phyloP scores from a whole-genome alignment of 2,888 invertebrate species.

The Lasius platythorax region DNA sequence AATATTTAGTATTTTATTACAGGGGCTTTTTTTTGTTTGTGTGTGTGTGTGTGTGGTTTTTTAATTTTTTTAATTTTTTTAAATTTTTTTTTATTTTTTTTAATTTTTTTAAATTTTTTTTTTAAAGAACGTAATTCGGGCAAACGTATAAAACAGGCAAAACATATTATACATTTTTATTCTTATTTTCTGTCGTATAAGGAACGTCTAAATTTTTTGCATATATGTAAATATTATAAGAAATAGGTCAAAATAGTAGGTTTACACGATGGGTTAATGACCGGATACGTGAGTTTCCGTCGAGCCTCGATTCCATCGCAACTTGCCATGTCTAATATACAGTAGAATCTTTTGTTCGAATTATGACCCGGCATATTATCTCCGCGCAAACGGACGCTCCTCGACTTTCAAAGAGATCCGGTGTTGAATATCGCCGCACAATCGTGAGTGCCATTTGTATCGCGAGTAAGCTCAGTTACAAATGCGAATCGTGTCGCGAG shows the following conservation, averaged over 20 bases:
- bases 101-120: too few relatives aligned
- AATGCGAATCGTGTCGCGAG: background rate
- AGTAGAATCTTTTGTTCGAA: slow-evolving; percentile 10
- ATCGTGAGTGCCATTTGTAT: slow-evolving; percentile 51
- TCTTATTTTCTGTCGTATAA: background rate
- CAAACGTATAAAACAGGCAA: background rate
- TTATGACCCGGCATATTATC: background rate
- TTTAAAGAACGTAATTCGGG: background rate
- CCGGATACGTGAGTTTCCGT: slow-evolving; percentile 26
- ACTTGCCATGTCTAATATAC: background rate
- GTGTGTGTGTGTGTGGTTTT: too few relatives aligned
- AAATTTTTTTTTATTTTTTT: too few relatives aligned
- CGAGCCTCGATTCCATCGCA: background rate
- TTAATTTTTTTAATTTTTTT: too few relatives aligned
- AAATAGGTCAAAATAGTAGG: background rate
- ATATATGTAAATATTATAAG: background rate
- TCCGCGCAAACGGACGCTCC: background rate
- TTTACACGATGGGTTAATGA: slow-evolving; percentile 11
- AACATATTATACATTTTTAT: background rate
- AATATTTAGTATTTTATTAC: background rate
- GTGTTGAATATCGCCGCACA: slow-evolving; percentile 31
- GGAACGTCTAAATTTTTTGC: background rate
- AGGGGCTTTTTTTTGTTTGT: background rate
- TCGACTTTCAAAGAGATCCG: slow-evolving; percentile 42
- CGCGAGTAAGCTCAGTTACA: slow-evolving; percentile 47